These are phyloP conservation scores for Ctena decussata DNA, from an alignment of 2,888 invertebrate genomes.

Conservation along the genomic window DNA sequence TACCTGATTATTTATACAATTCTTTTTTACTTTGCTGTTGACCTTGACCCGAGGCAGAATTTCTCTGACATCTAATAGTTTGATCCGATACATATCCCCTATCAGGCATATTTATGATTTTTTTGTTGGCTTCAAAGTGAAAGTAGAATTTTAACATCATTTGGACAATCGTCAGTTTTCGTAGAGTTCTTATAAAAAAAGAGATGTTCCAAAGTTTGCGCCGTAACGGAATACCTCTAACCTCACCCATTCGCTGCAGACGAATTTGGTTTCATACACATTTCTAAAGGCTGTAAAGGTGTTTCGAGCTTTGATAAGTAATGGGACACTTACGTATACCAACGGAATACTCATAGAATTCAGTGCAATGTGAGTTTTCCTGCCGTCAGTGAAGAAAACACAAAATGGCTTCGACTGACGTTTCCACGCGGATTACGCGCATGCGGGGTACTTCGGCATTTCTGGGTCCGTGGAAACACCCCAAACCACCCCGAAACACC, in stretches of 20 bases:
- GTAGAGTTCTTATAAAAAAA: constrained; percentile 47
- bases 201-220: constrained; percentile 60
- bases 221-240: constrained; percentile 61
- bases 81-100: too few species aligned
- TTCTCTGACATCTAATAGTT: too few species aligned
- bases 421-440: background rate
- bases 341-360: background rate
- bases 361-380: background rate
- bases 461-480: too few species aligned
- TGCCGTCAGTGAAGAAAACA: background rate
- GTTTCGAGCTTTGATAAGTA: background rate
- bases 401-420: background rate
- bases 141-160: constrained; percentile 16
- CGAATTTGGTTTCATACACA: background rate
- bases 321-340: background rate
- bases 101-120: too few species aligned
- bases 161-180: constrained; percentile 42
- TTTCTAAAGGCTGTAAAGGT: background rate
- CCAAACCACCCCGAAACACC: too few species aligned
- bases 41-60: too few species aligned
- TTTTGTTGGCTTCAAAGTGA: too few species aligned
- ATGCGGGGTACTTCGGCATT: background rate
- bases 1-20: too few species aligned
- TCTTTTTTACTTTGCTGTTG: too few species aligned
- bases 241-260: background rate